Base-by-base conservation (phyloP, 2,797 vertebrate genomes). In the Psittacula derbiana region DNA sequence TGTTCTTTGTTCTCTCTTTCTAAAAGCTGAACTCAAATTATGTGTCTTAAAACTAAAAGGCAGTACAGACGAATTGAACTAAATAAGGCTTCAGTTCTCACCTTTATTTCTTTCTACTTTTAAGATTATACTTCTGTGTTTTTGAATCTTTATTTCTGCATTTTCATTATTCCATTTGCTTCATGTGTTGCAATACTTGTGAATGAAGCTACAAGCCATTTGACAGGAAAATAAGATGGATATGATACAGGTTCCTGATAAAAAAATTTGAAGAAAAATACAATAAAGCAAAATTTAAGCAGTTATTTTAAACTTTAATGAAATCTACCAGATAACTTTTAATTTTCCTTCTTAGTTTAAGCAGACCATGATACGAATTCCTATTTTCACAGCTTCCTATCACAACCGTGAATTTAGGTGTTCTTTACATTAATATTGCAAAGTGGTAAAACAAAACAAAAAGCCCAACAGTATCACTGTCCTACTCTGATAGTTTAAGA, bases 11-110 rank as follows among this genome's bases (percentile, higher is more conserved):
- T 93, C 17, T 28, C 27, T 92, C 49, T 96, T 95, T 94, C 69
- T 96, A 86, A 92, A 91, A 90, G 64, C 46, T 93, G 62, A 87
- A 43, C 44, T 93, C 53, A 85, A 50, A 71, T 21, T 70, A 40
- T 61, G 16, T 6, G 3, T 49, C 50, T 2, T 33, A 75, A 84
- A 46, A 78, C 21, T 92, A 58, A 91, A 91, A 78, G 49, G 16
- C 73, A 79, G n/a, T 81, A 80, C 65, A 94, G 74, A 80, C 61
- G 71, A 90, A 95, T 75, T 72, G 55, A 84, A 49, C 2, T 21
- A 14, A 70, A 66, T 52, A 73, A 70, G 11, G 7, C 30, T 70
- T 92, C 23, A 66, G 1, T 49, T 73, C 8, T 73, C 33, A 2
- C 4, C n/a, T 73, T 86, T 75, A 30, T 30, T 67, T 93, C 25